Conservation (phyloP, 2,888 invertebrate species). For the Drosophila aldrichi region DNA sequence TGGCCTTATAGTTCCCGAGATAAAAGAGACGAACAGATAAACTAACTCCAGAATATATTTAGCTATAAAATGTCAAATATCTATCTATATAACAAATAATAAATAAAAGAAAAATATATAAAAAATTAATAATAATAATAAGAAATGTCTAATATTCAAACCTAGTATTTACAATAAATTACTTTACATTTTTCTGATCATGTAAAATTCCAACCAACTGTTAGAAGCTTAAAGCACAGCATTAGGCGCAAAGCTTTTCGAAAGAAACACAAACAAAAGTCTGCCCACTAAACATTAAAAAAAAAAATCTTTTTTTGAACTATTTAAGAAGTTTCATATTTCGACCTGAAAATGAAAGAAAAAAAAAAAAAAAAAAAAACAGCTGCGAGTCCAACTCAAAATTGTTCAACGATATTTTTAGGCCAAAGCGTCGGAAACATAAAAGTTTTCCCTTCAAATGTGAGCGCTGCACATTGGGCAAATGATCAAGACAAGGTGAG, state of each 20-base stretch:
- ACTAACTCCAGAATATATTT: no score
- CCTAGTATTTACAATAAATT: no score
- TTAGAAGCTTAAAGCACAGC: slow-evolving; percentile 2
- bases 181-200: neutral
- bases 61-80: no score
- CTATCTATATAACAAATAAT: no score
- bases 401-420: slow-evolving; percentile 64
- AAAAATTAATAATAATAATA: no score
- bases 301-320: slow-evolving; percentile 8
- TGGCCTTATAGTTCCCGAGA: neutral
- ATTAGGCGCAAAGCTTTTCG: slow-evolving; percentile 1
- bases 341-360: slow-evolving; percentile 4
- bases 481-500: slow-evolving; percentile 39
- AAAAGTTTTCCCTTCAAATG: slow-evolving; percentile 30
- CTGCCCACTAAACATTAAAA: neutral
- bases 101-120: no score
- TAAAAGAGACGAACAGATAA: neutral
- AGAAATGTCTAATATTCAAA: no score
- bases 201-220: neutral
- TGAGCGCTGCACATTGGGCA: slow-evolving; percentile 18
- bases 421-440: slow-evolving; percentile 54
- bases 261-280: neutral
- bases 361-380: slow-evolving; percentile 12
- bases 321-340: slow-evolving; percentile 25
- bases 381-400: slow-evolving; percentile 68